Conservation (phyloP, 2,888 invertebrate species). For the Yponomeuta evonymella region DNA sequence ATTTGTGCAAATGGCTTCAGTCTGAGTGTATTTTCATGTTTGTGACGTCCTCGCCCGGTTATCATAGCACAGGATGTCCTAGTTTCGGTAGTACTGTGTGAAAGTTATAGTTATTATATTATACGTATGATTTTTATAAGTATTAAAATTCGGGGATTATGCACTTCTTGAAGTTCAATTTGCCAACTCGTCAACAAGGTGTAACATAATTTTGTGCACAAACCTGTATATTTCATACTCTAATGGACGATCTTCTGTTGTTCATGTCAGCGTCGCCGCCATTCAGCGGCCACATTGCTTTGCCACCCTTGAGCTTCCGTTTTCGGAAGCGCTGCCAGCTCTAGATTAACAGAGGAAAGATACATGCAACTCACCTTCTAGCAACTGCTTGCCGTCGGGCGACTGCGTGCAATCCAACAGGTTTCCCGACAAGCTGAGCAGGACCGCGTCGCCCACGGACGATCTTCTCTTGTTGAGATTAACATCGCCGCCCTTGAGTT, state of each 20-base stretch:
- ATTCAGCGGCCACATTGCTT: neutral
- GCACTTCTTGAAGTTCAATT: too few species aligned
- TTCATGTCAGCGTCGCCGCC: neutral
- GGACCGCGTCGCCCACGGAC: constrained; percentile 89
- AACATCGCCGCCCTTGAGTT: constrained; percentile 77
- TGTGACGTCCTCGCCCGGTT: too few species aligned
- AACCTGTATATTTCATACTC: too few species aligned
- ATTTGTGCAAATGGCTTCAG: too few species aligned
- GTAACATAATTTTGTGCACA: neutral
- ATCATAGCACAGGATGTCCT: too few species aligned
- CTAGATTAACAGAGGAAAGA: neutral
- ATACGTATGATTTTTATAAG: too few species aligned
- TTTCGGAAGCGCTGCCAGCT: neutral
- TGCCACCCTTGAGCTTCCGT: neutral
- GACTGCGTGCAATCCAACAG: constrained; percentile 92
- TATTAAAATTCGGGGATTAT: too few species aligned
- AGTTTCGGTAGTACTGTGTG: too few species aligned
- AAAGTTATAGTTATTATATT: too few species aligned
- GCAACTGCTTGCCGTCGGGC: constrained; percentile 80
- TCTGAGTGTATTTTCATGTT: too few species aligned
- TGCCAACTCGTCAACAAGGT: too few species aligned
- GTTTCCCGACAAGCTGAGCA: constrained; percentile 90
- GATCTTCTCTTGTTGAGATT: constrained; percentile 87
- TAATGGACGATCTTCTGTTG: neutral
- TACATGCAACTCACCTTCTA: constrained; percentile 52